phyloP scores from a whole-genome alignment of 2,113 vertebrate species.

The Nicator chloris region DNA sequence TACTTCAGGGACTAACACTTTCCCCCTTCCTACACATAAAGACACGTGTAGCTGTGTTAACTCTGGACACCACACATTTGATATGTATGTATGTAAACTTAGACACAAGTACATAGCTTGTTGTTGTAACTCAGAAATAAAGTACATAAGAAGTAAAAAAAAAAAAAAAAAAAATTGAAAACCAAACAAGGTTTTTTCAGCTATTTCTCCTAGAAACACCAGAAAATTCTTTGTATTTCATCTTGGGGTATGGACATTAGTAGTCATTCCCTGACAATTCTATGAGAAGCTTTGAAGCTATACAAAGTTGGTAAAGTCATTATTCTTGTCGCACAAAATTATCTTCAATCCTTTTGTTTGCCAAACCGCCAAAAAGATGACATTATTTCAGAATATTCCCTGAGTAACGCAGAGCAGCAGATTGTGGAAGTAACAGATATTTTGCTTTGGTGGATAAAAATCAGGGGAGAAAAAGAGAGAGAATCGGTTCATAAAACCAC shows the following conservation, averaged over 20 bases:
- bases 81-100: neutral
- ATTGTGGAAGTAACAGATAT: neutral
- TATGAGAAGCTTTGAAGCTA: neutral
- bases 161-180: neutral
- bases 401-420: neutral
- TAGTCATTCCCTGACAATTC: neutral
- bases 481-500: neutral
- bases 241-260: neutral
- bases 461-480: neutral
- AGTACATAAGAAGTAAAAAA: neutral
- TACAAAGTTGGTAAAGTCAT: neutral
- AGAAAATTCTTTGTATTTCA: neutral
- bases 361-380: neutral
- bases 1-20: neutral
- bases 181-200: rapidly evolving
- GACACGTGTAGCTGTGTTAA: neutral
- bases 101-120: neutral
- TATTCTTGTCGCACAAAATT: neutral
- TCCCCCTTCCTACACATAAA: neutral
- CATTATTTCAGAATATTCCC: neutral
- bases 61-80: neutral
- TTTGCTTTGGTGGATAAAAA: slow-evolving; percentile 13
- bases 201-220: neutral
- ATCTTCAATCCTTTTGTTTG: neutral
- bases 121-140: neutral